A percentile compares a stretch with the other conserved stretches of the same genome.
These are phyloP conservation scores for Brachycybe producta DNA, from an alignment of 2,888 invertebrate genomes.

Conservation along the genomic window DNA sequence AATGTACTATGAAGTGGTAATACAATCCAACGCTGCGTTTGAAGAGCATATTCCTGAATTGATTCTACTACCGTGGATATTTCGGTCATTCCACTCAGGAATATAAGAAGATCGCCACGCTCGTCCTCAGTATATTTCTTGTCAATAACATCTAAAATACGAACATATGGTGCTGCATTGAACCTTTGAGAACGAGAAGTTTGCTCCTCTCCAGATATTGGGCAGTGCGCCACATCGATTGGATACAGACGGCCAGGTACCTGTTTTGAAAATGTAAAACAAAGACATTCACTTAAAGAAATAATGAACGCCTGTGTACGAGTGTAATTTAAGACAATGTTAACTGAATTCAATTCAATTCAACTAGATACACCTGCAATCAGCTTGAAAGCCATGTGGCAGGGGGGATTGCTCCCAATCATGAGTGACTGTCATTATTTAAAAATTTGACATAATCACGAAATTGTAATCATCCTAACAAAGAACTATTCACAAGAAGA, in stretches of 20 bases:
- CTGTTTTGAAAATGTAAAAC: too few relatives aligned
- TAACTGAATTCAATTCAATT: too few relatives aligned
- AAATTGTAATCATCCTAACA: too few relatives aligned
- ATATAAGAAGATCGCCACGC: conserved; percentile 86
- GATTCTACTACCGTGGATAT: conserved; percentile 78
- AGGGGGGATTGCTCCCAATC: too few relatives aligned
- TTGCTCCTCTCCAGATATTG: conserved; percentile 47
- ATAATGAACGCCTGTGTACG: too few relatives aligned
- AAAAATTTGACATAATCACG: too few relatives aligned
- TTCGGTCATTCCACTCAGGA: conserved; percentile 87
- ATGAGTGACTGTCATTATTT: too few relatives aligned
- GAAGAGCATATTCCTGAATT: conserved; percentile 61
- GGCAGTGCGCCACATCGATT: conserved; percentile 76
- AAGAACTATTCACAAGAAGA: too few relatives aligned
- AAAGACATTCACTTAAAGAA: too few relatives aligned
- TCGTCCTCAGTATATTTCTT: conserved; percentile 71
- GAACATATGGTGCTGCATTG: conserved; percentile 86
- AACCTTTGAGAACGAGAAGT: conserved; percentile 54
- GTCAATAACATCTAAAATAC: conserved; percentile 83
- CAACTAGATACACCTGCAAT: too few relatives aligned
- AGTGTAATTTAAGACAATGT: too few relatives aligned
- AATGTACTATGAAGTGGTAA: conserved; percentile 83
- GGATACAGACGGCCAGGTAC: conserved; percentile 91
- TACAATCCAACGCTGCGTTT: conserved; percentile 76
- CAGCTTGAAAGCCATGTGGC: too few relatives aligned